phyloP scores from a whole-genome alignment of 2,888 invertebrate genomes.

The Eretmocerus hayati region DNA sequence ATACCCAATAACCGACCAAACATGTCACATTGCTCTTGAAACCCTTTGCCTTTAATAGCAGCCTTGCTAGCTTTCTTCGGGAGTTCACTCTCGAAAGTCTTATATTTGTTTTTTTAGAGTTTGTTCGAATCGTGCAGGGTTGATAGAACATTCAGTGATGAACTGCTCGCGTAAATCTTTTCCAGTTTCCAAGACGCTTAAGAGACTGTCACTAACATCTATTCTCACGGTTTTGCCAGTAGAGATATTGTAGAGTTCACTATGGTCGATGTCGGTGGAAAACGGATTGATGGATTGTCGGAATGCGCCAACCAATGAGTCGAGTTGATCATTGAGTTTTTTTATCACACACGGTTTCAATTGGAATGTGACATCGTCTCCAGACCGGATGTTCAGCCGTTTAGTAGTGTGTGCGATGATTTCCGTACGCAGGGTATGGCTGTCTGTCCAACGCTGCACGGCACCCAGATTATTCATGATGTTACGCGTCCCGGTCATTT shows the following conservation, averaged over 20 bases:
- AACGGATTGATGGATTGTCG: not conserved
- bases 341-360: not conserved
- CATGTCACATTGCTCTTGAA: constrained; percentile 15
- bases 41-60: constrained; percentile 12
- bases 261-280: not conserved
- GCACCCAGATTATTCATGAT: not conserved
- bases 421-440: not conserved
- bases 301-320: not conserved
- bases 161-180: not conserved
- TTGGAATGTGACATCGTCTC: not conserved
- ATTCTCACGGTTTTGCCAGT: not conserved
- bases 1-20: constrained; percentile 17
- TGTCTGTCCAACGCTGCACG: not conserved
- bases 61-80: not conserved
- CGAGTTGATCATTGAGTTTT: not conserved
- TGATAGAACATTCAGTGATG: not conserved
- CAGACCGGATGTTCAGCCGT: not conserved
- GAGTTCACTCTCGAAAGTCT: constrained; percentile 5
- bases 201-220: not conserved
- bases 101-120: constrained; percentile 6
- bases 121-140: not conserved
- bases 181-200: not conserved
- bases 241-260: not conserved
- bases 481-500: not conserved
- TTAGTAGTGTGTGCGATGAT: not conserved